Percentiles rank a stretch among this genome's conserved stretches.
Conservation (phyloP, 2,797 vertebrate genomes). For the Otolemur crassicaudatus region DNA sequence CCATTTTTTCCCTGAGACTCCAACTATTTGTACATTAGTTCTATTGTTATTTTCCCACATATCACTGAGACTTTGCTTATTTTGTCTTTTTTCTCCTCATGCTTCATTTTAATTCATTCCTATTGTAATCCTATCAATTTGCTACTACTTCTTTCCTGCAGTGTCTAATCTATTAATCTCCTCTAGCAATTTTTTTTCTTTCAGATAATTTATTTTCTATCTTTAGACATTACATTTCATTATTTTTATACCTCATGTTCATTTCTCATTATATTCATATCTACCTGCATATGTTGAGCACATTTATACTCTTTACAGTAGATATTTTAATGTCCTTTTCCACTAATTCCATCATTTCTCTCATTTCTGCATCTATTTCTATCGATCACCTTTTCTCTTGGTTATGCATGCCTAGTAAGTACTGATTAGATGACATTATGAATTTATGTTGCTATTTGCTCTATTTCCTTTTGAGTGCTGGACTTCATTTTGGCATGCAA, state of each 20-base stretch:
- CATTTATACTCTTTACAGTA: background rate
- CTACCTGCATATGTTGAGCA: background rate
- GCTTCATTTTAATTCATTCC: background rate
- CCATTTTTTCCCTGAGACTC: background rate
- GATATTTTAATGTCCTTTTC: background rate
- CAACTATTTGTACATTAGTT: background rate
- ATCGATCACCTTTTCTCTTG: background rate
- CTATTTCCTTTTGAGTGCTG: background rate
- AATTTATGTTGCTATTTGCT: background rate
- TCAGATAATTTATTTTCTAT: background rate
- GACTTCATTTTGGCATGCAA: background rate
- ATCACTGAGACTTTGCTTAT: background rate
- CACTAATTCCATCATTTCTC: background rate
- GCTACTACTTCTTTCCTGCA: background rate
- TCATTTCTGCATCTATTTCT: background rate
- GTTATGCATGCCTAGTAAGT: background rate
- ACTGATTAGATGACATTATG: background rate
- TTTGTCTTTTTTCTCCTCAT: background rate
- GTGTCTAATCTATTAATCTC: background rate
- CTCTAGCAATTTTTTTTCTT: background rate
- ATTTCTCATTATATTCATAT: background rate
- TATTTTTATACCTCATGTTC: background rate
- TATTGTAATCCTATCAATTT: background rate
- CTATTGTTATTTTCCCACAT: background rate
- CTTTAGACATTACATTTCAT: background rate